Conservation (phyloP, 2,888 invertebrate genomes). For the Caenorhabditis auriculariae region DNA sequence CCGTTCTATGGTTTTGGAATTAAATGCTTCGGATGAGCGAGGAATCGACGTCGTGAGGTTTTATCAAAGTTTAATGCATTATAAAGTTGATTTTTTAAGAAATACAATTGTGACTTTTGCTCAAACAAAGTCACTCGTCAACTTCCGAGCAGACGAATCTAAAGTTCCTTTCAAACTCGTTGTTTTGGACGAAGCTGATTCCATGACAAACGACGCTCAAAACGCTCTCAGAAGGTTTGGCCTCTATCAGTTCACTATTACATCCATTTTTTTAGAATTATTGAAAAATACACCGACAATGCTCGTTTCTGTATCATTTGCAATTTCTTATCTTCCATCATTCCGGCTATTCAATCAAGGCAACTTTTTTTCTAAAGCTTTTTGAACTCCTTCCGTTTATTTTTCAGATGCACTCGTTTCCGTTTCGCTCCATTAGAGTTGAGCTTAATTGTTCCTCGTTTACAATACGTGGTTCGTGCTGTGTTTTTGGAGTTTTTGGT, state of each 20-base stretch:
- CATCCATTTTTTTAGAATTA: slow-evolving; percentile 73
- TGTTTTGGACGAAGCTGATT: slow-evolving; percentile 96
- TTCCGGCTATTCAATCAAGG: slow-evolving; percentile 94
- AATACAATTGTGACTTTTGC: slow-evolving; percentile 37
- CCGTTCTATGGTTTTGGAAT: slow-evolving; percentile 84
- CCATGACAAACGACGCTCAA: slow-evolving; percentile 99
- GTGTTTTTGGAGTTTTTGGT: slow-evolving; percentile 64
- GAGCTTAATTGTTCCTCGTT: slow-evolving; percentile 84
- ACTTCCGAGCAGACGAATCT: slow-evolving; percentile 8
- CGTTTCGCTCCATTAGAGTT: slow-evolving; percentile 66
- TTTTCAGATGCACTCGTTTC: slow-evolving; percentile 46
- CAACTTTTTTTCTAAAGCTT: slow-evolving; percentile 85
- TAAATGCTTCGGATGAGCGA: slow-evolving; percentile 97
- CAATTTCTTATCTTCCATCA: slow-evolving; percentile 96
- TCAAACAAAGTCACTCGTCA: slow-evolving; percentile 77
- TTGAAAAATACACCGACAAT: slow-evolving; percentile 98
- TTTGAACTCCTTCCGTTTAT: neutral
- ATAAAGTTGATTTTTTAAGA: slow-evolving; percentile 7
- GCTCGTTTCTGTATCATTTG: slow-evolving; percentile 97
- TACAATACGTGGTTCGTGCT: slow-evolving; percentile 75
- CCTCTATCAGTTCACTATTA: neutral
- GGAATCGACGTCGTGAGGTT: slow-evolving; percentile 68
- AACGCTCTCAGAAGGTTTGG: slow-evolving; percentile 89
- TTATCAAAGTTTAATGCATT: neutral
- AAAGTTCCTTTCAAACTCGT: slow-evolving; percentile 76